These are phyloP conservation scores for Theretra japonica DNA, from an alignment of 2,888 invertebrate genomes.

Conservation along the genomic window DNA sequence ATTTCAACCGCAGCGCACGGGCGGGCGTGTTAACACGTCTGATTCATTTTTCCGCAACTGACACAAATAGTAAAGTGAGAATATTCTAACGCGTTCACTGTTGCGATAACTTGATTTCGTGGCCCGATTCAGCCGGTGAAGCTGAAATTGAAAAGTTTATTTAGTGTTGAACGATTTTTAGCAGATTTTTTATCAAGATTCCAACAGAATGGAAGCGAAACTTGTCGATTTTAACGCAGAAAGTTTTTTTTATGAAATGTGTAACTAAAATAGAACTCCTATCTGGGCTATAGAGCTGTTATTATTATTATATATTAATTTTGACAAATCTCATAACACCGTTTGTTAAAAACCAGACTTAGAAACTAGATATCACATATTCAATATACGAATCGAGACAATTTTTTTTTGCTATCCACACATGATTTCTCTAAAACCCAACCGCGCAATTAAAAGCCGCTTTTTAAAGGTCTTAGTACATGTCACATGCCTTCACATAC, in stretches of 20 bases:
- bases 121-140: constrained; percentile 33
- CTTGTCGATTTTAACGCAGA: neutral
- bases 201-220: neutral
- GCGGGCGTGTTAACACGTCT: constrained; percentile 69
- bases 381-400: too few relatives aligned
- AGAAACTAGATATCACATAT: too few relatives aligned
- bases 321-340: too few relatives aligned
- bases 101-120: constrained; percentile 45
- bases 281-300: neutral
- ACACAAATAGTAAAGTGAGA: constrained; percentile 44
- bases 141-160: constrained; percentile 43
- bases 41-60: constrained; percentile 61
- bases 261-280: neutral
- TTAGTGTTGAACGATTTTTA: constrained; percentile 29
- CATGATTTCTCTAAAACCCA: too few relatives aligned
- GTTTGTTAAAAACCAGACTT: too few relatives aligned
- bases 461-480: too few relatives aligned
- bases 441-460: too few relatives aligned
- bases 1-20: constrained; percentile 42
- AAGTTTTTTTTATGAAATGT: neutral
- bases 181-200: neutral
- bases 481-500: too few relatives aligned
- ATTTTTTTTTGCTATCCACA: too few relatives aligned
- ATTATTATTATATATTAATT: too few relatives aligned
- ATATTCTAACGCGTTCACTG: constrained; percentile 44